Evolutionary conservation across 2,888 invertebrate genomes (phyloP), one percentile per base, ranked within the genome.

Genomic region (Meiosimyza platycephala): DNA sequence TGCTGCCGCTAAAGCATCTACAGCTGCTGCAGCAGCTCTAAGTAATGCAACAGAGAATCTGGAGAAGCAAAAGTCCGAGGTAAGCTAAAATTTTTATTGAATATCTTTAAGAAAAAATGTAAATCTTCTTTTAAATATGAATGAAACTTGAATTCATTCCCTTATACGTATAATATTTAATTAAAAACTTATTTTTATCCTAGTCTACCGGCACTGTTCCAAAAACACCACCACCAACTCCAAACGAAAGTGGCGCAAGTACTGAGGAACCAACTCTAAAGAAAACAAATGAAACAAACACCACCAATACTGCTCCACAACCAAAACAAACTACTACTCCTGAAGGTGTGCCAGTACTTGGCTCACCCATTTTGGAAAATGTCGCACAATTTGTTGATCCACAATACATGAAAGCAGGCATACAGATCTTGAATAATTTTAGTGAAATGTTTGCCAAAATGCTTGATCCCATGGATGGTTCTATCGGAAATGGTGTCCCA

Each of bases 361-460:
- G 67, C 47, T 69, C 77, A 15, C 76, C 75, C 13, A 67, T 74
- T 18, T 73, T 83, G 28, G 83, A 84, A 22, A 78, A 78, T 68
- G 54, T 85, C 7, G 75, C 80, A 2, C 84, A 85, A 62, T 79
- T 80, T 13, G 80, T 85, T 16, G 82, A 84, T 75, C 86, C 85
- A 0, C 79, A 84, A 12, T 85, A 82, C 66, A 82, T 86, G 81
- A 83, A 82, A 33, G 84, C 85, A 13, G 86, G 87, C 40, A 84
- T 86, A 67, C 82, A 86, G 71, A 84, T 87, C 64, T 77, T 87
- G 18, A 87, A 83, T 63, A 86, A 86, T 72, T 86, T 86, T 51
- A 85, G 84, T 65, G 84, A 86, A 77, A 85, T 87, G 84, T 85
- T 86, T 68, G 82, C 84, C 52, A 86, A 86, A 78, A 83, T 87